Evolutionary conservation across 1,140 invertebrate species (phyloP), one percentile per base, ranked within the genome.

Genomic region (Drosophila novamexicana): DNA sequence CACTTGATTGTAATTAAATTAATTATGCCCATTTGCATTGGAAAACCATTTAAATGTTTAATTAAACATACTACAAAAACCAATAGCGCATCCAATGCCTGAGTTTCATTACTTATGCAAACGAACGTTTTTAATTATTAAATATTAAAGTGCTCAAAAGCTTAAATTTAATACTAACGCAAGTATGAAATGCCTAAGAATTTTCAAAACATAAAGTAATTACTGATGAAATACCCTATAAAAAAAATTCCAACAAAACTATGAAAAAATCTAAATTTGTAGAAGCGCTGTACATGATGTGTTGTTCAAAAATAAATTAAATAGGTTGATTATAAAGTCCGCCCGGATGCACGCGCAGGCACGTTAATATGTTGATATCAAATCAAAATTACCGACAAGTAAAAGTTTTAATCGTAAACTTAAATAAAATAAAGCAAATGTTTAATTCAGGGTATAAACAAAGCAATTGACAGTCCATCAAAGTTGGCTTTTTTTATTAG

Each of bases 21-120:
- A 89, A 88, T 88, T 83, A 88, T 88, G 84, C 80, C 66, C 62
- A 77, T 88, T 88, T 88, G 79, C 65, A 83, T 89, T 88, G 66
- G 37, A 88, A 83, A 89, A 77, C 52, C 62, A 80, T 88, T 88
- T 83, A 89, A 89, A 86, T 88, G 66, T 79, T 82, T 88, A 82
- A 88, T 86, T 82, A 74, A 88, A 80, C 54, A 14, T 54, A 66
- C 54, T 52, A 56, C 59, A 67, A 58, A 29, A 64, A 63, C 22
- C 12, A 32, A 37, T 39, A 64, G 53, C 18, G 18, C 18, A 37
- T 16, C 18, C 29, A 32, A 50, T 34, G 32, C 9, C 39, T 66
- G 29, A 32, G n/a, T 9, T 45, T 40, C 16, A 73, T 67, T 68
- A 73, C 58, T 75, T 75, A 85, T 56, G 59, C 63, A 75, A 85